Conservation (phyloP, 2,888 invertebrate genomes). For the Napeogenes sylphis region DNA sequence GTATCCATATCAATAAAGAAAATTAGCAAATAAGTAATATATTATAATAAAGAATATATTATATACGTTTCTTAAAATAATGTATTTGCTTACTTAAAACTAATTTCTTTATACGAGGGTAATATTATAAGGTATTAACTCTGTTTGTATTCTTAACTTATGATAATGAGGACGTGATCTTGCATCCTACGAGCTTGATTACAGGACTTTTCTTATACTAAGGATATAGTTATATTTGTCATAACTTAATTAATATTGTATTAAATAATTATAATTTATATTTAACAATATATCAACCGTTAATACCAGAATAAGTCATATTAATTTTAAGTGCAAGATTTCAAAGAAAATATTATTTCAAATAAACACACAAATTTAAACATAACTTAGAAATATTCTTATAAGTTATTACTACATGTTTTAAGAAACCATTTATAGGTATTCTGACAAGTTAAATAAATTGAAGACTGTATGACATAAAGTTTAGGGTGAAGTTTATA, state of each 20-base stretch:
- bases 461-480: background rate
- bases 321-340: background rate
- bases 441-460: background rate
- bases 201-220: background rate
- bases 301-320: background rate
- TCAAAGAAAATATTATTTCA: too few species aligned
- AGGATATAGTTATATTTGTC: background rate
- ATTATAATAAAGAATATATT: too few species aligned
- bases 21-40: too few species aligned
- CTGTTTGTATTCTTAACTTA: conserved; percentile 3
- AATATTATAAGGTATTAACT: conserved; percentile 1
- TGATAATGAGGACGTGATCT: background rate
- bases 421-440: too few species aligned
- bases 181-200: background rate
- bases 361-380: too few species aligned
- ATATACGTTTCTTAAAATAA: too few species aligned
- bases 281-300: too few species aligned
- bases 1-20: too few species aligned
- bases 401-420: too few species aligned
- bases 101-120: background rate
- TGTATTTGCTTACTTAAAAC: too few species aligned
- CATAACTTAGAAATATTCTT: too few species aligned
- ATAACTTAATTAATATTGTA: background rate
- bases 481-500: background rate
- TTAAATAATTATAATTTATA: background rate